Evolutionary conservation across 1,140 invertebrate genomes (phyloP), one percentile per base, ranked within the genome.

Genomic region (Neodiprion pinetum): DNA sequence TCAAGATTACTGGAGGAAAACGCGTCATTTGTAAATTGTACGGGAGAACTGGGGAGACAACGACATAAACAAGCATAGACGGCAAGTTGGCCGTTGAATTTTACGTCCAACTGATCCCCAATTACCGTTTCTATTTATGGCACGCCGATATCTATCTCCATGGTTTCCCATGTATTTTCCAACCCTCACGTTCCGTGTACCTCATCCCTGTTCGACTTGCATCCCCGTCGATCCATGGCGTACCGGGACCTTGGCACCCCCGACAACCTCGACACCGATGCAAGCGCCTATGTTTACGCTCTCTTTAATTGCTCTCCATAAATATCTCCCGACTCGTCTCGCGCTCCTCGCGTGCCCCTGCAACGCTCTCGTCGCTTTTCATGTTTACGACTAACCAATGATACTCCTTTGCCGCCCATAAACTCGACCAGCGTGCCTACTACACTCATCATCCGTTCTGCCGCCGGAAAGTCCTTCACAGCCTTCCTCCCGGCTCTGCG

Each of bases 281-380:
- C 53, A 61, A 61, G 53, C 53, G 53, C 53, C 11, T 61, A 61
- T 61, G 17, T 69, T 23, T 69, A 69, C 67, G 67, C 67, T 69
- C 67, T 69, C 67, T 69, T 69, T 69, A 69, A 69, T 69, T 69
- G 67, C 67, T 69, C 67, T 47, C 67, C 67, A 69, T 69, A 69
- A 69, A 69, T 69, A 69, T 69, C 67, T 23, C 11, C 21, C 11
- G 67, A 23, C 67, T 69, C 9, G 40, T 69, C 67, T 14, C 21
- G 21, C 67, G 67, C 21, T 69, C 11, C 67, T 69, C 40, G 67
- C 67, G 23, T 21, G n/a, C 9, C 53, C 11, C 53, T 17, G 53
- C 9, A 5, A 4, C 53, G 40, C 40, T 17, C 67, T 69, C 40
- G 14, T 14, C 14, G 67, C 40, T 69, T 47, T 47, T 69, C 67